These are phyloP conservation scores for Thyatira batis DNA, from an alignment of 2,888 invertebrate species.

Conservation along the genomic window DNA sequence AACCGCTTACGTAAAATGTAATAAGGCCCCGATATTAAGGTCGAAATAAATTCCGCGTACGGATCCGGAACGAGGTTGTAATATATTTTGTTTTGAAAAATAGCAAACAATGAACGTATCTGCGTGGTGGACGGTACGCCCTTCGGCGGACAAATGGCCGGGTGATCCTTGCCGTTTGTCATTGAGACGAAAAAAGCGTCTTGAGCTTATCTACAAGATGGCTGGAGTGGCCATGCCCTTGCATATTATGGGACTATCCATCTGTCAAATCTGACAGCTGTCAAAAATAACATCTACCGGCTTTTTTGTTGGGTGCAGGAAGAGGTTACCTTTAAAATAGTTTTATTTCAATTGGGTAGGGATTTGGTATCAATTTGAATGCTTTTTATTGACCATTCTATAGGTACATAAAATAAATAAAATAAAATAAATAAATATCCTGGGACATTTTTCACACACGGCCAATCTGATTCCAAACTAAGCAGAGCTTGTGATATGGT, in stretches of 20 bases:
- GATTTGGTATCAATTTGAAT: too few relatives aligned
- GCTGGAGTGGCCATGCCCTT: conserved; percentile 11
- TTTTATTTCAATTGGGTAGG: too few relatives aligned
- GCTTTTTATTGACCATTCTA: too few relatives aligned
- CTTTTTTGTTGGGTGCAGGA: too few relatives aligned
- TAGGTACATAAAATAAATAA: too few relatives aligned
- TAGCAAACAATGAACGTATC: conserved; percentile 64
- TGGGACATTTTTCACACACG: too few relatives aligned
- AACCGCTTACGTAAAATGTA: conserved; percentile 16
- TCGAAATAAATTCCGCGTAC: conserved; percentile 42
- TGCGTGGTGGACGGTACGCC: conserved; percentile 32
- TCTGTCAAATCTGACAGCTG: too few relatives aligned
- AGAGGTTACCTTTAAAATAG: too few relatives aligned
- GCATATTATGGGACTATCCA: neutral
- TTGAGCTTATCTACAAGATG: conserved; percentile 26
- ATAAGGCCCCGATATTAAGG: conserved; percentile 18
- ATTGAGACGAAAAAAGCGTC: conserved; percentile 44
- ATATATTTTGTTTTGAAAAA: conserved; percentile 71
- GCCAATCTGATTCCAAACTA: too few relatives aligned
- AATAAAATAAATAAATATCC: neutral
- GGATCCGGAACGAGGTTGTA: conserved; percentile 43
- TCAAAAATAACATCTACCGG: too few relatives aligned
- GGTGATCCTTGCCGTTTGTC: conserved; percentile 59
- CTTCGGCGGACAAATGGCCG: conserved; percentile 47
- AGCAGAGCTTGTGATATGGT: too few relatives aligned